A percentile compares a stretch with the other conserved stretches of the same genome.
Conservation (phyloP, 2,113 vertebrate genomes). For the Gambusia holbrooki region DNA sequence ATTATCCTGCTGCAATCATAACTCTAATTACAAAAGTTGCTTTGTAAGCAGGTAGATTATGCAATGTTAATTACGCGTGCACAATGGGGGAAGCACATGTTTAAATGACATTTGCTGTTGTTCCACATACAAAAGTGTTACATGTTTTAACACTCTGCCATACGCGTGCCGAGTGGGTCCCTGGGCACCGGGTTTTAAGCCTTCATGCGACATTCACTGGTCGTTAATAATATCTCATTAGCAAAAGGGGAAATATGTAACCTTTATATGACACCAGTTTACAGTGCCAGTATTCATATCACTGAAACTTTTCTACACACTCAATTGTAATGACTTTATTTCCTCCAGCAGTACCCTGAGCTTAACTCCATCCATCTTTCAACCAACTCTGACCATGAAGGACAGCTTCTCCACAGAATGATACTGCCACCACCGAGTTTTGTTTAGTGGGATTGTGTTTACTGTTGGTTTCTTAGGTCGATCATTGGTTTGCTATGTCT, state of each 20-base stretch:
- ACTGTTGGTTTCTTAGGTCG: not conserved
- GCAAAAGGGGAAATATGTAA: conserved; percentile 64
- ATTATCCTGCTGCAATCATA: conserved; percentile 78
- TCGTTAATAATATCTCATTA: conserved; percentile 67
- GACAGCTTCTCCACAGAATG: not conserved
- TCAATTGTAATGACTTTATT: not conserved
- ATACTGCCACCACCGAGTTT: not conserved
- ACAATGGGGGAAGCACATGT: conserved; percentile 54
- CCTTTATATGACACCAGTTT: conserved; percentile 57
- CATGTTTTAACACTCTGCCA: conserved; percentile 31
- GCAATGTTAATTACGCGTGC: conserved; percentile 74
- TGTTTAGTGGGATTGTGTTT: not conserved
- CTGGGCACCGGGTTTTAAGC: conserved; percentile 17
- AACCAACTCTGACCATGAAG: not conserved
- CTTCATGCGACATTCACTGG: conserved; percentile 24
- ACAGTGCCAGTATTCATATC: conserved; percentile 31
- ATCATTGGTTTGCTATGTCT: not conserved
- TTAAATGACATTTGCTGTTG: conserved; percentile 73
- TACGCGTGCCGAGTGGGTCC: conserved; percentile 38
- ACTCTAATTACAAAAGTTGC: conserved; percentile 83
- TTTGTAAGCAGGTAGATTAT: conserved; percentile 80
- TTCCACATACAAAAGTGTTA: conserved; percentile 47
- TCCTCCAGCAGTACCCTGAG: not conserved
- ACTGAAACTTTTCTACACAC: not conserved
- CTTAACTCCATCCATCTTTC: not conserved